Evolutionary conservation across 2,113 vertebrate genomes (phyloP).

Genomic region (Lagopus leucura): DNA sequence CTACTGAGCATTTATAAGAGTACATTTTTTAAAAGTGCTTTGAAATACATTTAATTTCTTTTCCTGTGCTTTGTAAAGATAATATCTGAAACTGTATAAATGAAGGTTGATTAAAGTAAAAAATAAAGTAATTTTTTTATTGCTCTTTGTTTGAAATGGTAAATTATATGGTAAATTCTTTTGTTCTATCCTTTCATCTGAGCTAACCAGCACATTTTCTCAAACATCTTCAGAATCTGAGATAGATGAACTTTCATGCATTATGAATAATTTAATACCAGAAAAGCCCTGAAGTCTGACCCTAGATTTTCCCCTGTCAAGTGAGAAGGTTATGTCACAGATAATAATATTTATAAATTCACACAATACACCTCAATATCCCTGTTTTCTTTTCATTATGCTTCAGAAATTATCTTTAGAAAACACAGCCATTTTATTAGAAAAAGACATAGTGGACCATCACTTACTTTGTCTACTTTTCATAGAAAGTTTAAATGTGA

Average conservation of each 20-base stretch:
- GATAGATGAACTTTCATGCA: not conserved
- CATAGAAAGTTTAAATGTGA: not conserved
- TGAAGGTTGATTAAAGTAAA: not conserved
- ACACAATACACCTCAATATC: not conserved
- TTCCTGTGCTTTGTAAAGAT: not conserved
- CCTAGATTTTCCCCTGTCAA: not conserved
- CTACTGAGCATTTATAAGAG: not conserved
- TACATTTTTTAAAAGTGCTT: not conserved
- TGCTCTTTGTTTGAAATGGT: not conserved
- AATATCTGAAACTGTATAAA: not conserved
- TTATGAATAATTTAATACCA: no score
- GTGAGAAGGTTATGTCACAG: not conserved
- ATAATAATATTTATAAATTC: not conserved
- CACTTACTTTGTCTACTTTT: not conserved
- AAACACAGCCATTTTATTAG: not conserved
- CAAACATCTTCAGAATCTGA: not conserved
- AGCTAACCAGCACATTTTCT: not conserved
- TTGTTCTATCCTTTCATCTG: not conserved
- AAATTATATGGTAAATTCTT: not conserved
- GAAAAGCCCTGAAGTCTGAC: not conserved
- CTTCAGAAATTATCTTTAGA: not conserved
- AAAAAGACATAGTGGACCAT: not conserved
- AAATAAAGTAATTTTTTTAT: not conserved
- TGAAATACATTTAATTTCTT: not conserved
- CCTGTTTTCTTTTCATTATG: not conserved